Conservation (phyloP, 2,797 vertebrate species). For the Coreius guichenoti region DNA sequence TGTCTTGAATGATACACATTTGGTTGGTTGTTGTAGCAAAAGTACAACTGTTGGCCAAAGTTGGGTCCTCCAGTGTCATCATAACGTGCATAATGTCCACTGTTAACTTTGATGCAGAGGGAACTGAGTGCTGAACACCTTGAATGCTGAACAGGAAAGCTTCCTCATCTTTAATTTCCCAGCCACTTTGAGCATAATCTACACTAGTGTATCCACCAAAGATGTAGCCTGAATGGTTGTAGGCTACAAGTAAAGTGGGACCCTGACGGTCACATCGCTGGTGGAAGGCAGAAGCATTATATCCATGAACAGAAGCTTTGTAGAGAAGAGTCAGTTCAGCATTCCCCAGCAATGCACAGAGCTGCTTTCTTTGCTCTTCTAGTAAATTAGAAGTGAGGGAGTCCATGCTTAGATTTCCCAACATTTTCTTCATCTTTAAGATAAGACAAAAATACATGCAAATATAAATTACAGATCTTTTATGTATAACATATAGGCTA, state of each 20-base stretch:
- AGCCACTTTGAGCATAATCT: constrained; percentile 59
- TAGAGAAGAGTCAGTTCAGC: constrained; percentile 64
- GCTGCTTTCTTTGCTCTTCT: constrained; percentile 16
- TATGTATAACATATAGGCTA: neutral
- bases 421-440: neutral
- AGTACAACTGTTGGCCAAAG: constrained; percentile 61
- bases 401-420: rapidly evolving
- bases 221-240: constrained; percentile 62
- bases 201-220: constrained; percentile 71
- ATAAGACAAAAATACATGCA: neutral
- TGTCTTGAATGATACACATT: no score
- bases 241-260: constrained; percentile 74
- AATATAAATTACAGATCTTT: neutral
- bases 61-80: constrained; percentile 9
- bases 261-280: constrained; percentile 64
- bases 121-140: neutral
- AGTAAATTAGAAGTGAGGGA: constrained; percentile 34
- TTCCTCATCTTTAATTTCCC: constrained; percentile 46
- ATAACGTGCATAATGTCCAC: rapidly evolving
- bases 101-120: constrained; percentile 42
- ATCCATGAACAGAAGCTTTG: constrained; percentile 70
- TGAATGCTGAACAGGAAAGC: constrained; percentile 69
- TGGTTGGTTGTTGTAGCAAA: constrained; percentile 17
- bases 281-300: constrained; percentile 64
- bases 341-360: constrained; percentile 58